Percentiles rank a stretch among this genome's conserved stretches.
phyloP scores from a whole-genome alignment of 2,113 vertebrate genomes.

The Sakesphorus luctuosus region DNA sequence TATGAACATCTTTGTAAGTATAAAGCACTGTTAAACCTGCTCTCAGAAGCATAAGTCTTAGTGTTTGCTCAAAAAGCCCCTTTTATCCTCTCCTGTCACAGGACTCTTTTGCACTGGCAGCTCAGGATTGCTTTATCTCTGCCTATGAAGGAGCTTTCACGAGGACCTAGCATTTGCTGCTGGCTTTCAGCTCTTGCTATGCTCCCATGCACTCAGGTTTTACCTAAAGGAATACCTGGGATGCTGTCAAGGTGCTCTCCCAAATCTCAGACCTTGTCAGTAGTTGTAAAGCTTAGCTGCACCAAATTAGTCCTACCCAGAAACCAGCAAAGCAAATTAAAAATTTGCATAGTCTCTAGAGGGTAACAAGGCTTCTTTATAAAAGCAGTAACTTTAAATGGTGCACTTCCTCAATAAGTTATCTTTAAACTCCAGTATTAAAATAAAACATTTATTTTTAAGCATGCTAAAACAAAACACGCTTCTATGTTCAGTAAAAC shows the following conservation, averaged over 20 bases:
- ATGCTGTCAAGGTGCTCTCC: rapidly evolving
- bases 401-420: neutral
- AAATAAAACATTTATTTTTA: neutral
- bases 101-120: neutral
- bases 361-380: neutral
- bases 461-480: neutral
- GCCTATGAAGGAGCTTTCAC: neutral
- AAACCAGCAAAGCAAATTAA: neutral
- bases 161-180: neutral
- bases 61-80: neutral
- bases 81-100: neutral
- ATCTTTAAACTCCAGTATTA: neutral
- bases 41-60: neutral
- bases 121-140: neutral
- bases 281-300: neutral
- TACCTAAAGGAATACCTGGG: neutral
- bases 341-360: rapidly evolving
- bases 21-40: neutral
- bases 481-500: neutral
- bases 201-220: neutral
- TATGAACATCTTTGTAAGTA: neutral
- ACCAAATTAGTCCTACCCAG: neutral
- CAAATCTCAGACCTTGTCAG: neutral
- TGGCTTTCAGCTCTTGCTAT: neutral
- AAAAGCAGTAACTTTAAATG: neutral